Evolutionary conservation across 2,888 invertebrate species (phyloP).

Genomic region (Sturmia bella): DNA sequence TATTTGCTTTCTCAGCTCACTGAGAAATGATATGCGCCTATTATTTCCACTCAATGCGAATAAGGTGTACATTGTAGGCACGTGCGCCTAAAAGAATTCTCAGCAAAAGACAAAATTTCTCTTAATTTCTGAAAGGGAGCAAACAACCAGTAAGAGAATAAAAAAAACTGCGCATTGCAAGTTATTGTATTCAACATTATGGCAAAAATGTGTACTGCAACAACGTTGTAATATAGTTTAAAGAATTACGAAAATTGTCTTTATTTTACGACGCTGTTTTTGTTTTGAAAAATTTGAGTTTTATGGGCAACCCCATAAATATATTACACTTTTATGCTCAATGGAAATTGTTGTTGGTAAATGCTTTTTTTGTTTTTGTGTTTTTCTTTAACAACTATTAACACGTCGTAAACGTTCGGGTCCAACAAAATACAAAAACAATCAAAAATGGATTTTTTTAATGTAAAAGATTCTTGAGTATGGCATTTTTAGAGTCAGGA

Average conservation of each 20-base stretch:
- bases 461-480: not conserved
- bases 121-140: constrained; percentile 44
- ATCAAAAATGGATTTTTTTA: constrained; percentile 15
- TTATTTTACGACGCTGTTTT: constrained; percentile 27
- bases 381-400: constrained; percentile 58
- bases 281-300: constrained; percentile 28
- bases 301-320: constrained; percentile 23
- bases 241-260: not conserved
- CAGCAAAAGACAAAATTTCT: constrained; percentile 1
- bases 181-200: not conserved
- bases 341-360: constrained; percentile 7
- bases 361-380: constrained; percentile 8
- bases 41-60: constrained; percentile 31
- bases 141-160: not conserved
- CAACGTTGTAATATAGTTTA: constrained; percentile 32
- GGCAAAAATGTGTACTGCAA: constrained; percentile 6
- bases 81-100: constrained; percentile 61
- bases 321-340: constrained; percentile 38
- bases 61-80: constrained; percentile 11
- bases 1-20: too few species aligned
- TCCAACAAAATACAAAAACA: constrained; percentile 51
- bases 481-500: not conserved
- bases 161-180: constrained; percentile 21
- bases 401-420: constrained; percentile 71
- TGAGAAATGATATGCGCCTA: constrained; percentile 43